Percentiles rank a stretch among this genome's conserved stretches.
Evolutionary conservation across 1,140 invertebrate genomes (phyloP).

Genomic region (Arctopsyche grandis): DNA sequence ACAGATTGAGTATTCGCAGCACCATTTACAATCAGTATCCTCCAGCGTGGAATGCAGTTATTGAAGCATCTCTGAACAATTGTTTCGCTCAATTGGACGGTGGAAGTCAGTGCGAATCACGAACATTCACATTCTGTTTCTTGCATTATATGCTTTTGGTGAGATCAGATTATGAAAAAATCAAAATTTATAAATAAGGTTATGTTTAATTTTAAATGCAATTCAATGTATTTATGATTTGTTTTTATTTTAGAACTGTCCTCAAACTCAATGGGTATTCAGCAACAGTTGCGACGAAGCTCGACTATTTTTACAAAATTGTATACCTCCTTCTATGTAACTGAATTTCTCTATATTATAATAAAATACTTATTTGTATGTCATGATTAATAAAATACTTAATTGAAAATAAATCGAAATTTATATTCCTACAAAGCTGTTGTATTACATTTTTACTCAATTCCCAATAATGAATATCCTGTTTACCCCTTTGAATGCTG

Average conservation of each 20-base stretch:
- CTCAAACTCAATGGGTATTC: slow-evolving; percentile 1
- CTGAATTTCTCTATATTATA: no score
- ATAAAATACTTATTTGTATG: no score
- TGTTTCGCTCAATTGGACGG: slow-evolving; percentile 10
- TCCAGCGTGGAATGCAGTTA: background rate
- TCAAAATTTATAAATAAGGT: background rate
- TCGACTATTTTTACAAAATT: slow-evolving; percentile 18
- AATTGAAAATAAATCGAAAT: no score
- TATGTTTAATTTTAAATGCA: background rate
- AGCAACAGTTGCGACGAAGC: slow-evolving; percentile 12
- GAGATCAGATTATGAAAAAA: background rate
- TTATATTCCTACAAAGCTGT: no score
- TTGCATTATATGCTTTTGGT: slow-evolving; percentile 15
- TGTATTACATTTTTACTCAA: no score
- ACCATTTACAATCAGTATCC: slow-evolving; percentile 17
- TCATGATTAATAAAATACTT: no score
- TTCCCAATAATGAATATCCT: no score
- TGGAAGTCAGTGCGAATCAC: slow-evolving; percentile 11
- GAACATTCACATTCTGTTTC: slow-evolving; percentile 1
- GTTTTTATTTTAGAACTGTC: slow-evolving; percentile 25
- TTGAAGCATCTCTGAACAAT: background rate
- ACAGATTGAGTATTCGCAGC: slow-evolving; percentile 14
- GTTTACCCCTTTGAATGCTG: no score
- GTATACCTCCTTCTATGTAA: slow-evolving; percentile 11
- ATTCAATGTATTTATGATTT: background rate